Percentiles rank a stretch among this genome's conserved stretches.
Evolutionary conservation across 2,113 vertebrate species (phyloP).

Genomic region (Murina feae): DNA sequence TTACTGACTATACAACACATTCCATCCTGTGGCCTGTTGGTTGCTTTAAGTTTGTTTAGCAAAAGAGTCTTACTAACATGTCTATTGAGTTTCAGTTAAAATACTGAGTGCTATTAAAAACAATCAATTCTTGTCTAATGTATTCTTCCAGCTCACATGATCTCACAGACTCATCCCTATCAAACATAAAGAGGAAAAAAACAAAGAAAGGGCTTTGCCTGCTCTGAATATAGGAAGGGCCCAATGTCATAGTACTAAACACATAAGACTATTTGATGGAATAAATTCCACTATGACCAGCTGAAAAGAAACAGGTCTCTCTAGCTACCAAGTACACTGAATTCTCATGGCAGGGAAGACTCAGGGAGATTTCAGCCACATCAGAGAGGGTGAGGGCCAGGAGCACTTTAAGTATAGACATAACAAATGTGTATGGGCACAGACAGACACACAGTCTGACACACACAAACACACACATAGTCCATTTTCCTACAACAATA

Average conservation of each 20-base stretch:
- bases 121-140: background rate
- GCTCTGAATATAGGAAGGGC: background rate
- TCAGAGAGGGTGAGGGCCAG: background rate
- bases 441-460: too few species aligned
- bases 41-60: background rate
- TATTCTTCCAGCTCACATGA: background rate
- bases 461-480: background rate
- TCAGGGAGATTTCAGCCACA: background rate
- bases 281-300: background rate
- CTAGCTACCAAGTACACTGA: background rate
- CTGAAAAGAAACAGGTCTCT: background rate
- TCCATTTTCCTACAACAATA: background rate
- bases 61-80: background rate
- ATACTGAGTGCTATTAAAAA: background rate
- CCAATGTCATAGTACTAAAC: too few species aligned
- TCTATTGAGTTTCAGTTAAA: background rate
- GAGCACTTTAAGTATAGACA: background rate
- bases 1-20: fast-evolving
- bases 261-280: background rate
- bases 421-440: background rate
- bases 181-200: background rate
- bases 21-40: background rate
- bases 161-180: background rate
- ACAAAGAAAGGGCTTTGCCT: background rate
- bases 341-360: background rate